phyloP scores from a whole-genome alignment of 2,113 vertebrate species.

The Grantiella picta region DNA sequence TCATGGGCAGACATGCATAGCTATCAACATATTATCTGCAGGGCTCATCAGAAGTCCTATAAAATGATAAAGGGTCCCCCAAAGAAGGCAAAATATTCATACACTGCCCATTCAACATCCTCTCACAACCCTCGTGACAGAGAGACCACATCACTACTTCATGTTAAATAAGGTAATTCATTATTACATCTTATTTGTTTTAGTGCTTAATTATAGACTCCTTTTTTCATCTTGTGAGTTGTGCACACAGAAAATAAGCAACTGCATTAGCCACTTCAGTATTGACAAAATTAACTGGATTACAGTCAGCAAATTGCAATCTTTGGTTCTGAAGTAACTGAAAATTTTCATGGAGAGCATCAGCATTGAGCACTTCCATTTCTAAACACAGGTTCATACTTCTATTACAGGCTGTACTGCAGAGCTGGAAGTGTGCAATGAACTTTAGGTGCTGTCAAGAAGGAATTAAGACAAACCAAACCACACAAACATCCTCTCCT shows the following conservation, averaged over 20 bases:
- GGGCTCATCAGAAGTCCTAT: neutral
- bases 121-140: neutral
- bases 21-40: neutral
- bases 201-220: neutral
- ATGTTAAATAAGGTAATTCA: neutral
- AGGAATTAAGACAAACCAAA: neutral
- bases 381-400: neutral
- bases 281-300: neutral
- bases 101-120: neutral
- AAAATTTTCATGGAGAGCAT: neutral
- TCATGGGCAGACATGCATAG: neutral
- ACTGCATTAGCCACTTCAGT: neutral
- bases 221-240: neutral
- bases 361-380: neutral
- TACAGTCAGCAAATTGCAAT: neutral
- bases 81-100: neutral
- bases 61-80: neutral
- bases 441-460: neutral
- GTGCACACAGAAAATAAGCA: neutral
- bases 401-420: neutral
- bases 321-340: neutral
- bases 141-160: accelerated
- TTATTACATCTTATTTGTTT: neutral
- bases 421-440: neutral
- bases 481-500: neutral